Evolutionary conservation across 2,113 vertebrate species (phyloP), one percentile per base, ranked within the genome.

Genomic region (Oenanthe oenanthe): DNA sequence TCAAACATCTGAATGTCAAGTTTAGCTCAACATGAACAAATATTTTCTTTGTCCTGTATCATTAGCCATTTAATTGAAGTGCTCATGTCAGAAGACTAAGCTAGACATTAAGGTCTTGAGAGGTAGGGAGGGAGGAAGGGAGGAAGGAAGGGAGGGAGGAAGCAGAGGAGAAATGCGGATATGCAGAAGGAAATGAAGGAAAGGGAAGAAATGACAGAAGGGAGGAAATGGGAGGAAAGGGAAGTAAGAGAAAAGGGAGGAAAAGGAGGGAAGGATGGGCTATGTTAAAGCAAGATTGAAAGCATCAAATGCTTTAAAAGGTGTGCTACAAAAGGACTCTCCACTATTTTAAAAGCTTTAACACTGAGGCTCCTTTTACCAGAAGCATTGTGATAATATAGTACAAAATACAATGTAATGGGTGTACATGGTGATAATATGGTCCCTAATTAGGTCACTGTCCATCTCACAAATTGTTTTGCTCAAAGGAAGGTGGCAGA

Each of bases 401-500:
- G 36, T 28, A 17, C 17, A 22, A 21, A 53, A 53, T 22, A n/a
- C 10, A n/a, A 28, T 28, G 18, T 42, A 53, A 29, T 9, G 9
- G 75, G 22, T 13, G 32, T 60, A 43, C 0, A 0, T 38, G 31
- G 20, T 31, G 56, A 43, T 47, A 85, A 42, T 47, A 79, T 14
- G 65, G 70, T 70, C 74, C 66, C 92, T 85, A 75, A 53, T 20
- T 75, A 83, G 94, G 73, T 82, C 96, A 94, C 60, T 50, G 83
- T 95, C 96, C 93, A 79, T 54, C 80, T 94, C 47, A 73, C 34
- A 85, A 85, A 67, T 26, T 36, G 6, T 77, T 77, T 90, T 91
- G 85, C 88, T 91, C 26, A 62, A 77, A 53, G 13, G 25, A 38
- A 68, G 19, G 29, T 32, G 32, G 13, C 31, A 58, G 17, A 83